Evolutionary conservation across 2,888 invertebrate genomes (phyloP).

Genomic region (Ceramica pisi): DNA sequence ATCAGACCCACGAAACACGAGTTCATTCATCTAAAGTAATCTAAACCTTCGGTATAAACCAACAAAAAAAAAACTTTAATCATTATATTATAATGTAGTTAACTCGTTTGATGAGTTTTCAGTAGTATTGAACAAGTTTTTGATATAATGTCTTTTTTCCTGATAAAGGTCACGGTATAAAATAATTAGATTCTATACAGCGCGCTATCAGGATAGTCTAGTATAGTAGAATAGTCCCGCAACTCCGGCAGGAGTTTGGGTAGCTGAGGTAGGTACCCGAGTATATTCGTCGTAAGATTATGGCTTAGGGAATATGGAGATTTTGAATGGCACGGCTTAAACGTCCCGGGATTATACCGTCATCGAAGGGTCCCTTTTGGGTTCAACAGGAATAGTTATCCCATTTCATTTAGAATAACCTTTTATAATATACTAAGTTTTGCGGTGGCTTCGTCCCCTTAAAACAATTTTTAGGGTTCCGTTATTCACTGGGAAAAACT

Average conservation of each 20-base stretch:
- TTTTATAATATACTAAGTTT: conserved; percentile 24
- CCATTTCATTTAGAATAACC: conserved; percentile 21
- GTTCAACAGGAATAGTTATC: conserved; percentile 13
- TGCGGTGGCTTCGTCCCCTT: neutral
- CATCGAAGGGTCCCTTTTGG: conserved; percentile 29
- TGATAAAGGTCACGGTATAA: conserved; percentile 15
- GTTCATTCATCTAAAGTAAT: no score
- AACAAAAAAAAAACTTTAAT: no score
- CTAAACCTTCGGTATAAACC: no score
- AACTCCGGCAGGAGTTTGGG: no score
- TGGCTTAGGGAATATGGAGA: conserved; percentile 15
- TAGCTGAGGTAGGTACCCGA: neutral
- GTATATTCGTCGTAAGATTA: conserved; percentile 15
- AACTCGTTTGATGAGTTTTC: neutral
- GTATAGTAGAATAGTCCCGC: no score
- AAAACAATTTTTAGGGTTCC: neutral
- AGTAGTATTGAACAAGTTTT: conserved; percentile 3
- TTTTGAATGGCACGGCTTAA: conserved; percentile 38
- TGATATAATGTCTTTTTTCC: neutral
- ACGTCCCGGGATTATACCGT: conserved; percentile 42
- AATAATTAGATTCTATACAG: no score
- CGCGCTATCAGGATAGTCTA: no score
- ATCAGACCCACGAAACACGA: no score
- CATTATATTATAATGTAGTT: no score
- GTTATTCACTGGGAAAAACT: no score